These are phyloP conservation scores for Antrozous pallidus DNA, from an alignment of 2,797 vertebrate species.

Conservation along the genomic window DNA sequence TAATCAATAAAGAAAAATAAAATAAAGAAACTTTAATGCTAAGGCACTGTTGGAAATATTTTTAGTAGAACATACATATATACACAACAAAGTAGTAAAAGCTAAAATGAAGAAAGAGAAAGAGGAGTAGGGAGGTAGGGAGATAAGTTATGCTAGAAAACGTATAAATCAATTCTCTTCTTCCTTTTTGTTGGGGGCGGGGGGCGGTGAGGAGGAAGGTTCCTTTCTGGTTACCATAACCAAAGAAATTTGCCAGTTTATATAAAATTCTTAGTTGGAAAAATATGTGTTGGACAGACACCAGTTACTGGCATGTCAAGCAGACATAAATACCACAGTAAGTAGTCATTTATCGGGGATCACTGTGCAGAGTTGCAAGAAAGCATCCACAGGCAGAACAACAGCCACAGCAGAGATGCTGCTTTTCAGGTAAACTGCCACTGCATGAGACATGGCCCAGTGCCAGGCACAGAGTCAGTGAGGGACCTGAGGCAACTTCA, in stretches of 20 bases:
- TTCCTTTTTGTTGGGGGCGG: neutral
- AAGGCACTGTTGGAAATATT: neutral
- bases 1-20: neutral
- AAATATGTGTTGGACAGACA: neutral
- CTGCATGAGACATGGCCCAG: neutral
- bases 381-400: neutral
- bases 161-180: neutral
- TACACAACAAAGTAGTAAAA: neutral
- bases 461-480: neutral
- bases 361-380: neutral
- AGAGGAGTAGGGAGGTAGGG: neutral
- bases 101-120: neutral
- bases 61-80: neutral
- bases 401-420: neutral
- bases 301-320: neutral
- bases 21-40: neutral
- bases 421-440: neutral
- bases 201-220: neutral
- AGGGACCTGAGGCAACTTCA: neutral
- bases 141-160: neutral
- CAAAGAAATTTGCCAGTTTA: constrained; percentile 41
- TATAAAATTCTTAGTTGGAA: constrained; percentile 33
- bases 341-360: neutral
- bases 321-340: constrained; percentile 21
- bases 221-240: constrained; percentile 30